Evolutionary conservation across 2,113 vertebrate genomes (phyloP).

Genomic region (Pseudolaguvia tuberculata): DNA sequence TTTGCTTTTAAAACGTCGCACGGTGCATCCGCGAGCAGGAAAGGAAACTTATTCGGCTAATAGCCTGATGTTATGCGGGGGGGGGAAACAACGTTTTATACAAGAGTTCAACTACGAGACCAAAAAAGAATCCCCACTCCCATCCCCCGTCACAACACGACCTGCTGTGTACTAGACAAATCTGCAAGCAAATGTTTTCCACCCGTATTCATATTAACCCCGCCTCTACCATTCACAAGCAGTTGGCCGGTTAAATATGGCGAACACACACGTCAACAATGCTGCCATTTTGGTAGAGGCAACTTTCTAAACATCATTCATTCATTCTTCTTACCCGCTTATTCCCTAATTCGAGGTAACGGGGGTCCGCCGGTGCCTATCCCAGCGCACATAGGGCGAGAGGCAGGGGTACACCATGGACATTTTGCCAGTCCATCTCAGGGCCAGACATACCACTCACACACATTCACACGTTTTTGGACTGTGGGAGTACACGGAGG

Average conservation of each 20-base stretch:
- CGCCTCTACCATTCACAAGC: slow-evolving; percentile 13
- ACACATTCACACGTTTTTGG: too few relatives aligned
- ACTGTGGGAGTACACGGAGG: too few relatives aligned
- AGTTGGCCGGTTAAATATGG: neutral
- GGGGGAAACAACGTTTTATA: slow-evolving; percentile 56
- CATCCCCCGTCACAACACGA: slow-evolving; percentile 54
- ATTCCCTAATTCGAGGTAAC: too few relatives aligned
- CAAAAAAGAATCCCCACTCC: slow-evolving; percentile 66
- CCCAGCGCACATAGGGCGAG: too few relatives aligned
- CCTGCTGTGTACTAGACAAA: slow-evolving; percentile 18
- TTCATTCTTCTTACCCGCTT: too few relatives aligned
- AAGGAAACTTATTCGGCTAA: slow-evolving; percentile 24
- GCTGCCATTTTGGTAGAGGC: neutral
- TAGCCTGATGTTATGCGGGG: slow-evolving; percentile 25
- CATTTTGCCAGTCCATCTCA: too few relatives aligned
- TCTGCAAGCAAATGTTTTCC: neutral
- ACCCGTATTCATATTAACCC: slow-evolving; percentile 6
- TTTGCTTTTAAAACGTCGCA: slow-evolving; percentile 51
- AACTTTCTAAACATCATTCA: too few relatives aligned
- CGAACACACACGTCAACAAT: neutral
- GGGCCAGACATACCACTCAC: too few relatives aligned
- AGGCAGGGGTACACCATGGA: too few relatives aligned
- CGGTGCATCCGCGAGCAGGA: slow-evolving; percentile 61
- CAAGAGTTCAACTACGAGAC: slow-evolving; percentile 63
- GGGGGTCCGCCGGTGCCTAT: too few relatives aligned